phyloP scores from a whole-genome alignment of 2,888 invertebrate species.

The Andricus curvator region DNA sequence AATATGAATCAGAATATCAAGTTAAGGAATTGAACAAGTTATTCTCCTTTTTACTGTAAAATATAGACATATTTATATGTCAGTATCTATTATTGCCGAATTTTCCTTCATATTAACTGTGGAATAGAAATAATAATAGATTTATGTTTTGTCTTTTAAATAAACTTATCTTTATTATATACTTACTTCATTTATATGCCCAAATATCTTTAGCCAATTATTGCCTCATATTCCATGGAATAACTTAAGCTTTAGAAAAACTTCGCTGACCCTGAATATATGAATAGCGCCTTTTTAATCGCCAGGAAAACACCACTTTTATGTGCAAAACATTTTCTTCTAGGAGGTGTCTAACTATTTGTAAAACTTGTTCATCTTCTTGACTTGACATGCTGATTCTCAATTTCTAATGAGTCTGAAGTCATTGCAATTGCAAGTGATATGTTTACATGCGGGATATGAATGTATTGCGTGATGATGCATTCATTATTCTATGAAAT shows the following conservation, averaged over 20 bases:
- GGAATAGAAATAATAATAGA: too few relatives aligned
- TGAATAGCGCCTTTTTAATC: background rate
- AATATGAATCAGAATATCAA: too few relatives aligned
- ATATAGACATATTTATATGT: too few relatives aligned
- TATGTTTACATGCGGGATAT: background rate
- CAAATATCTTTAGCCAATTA: background rate
- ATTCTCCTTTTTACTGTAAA: too few relatives aligned
- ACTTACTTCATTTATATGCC: background rate
- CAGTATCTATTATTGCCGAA: too few relatives aligned
- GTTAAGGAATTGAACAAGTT: background rate
- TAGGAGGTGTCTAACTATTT: background rate
- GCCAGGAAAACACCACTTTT: background rate
- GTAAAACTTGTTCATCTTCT: background rate
- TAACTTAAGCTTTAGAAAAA: background rate
- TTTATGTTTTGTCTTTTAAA: too few relatives aligned
- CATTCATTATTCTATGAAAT: background rate
- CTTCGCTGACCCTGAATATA: background rate
- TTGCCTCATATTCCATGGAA: background rate
- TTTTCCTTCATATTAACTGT: too few relatives aligned
- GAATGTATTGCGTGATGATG: background rate
- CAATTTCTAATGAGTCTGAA: background rate
- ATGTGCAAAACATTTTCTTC: background rate
- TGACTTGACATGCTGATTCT: background rate
- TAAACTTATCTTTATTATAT: background rate
- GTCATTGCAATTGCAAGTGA: background rate